Evolutionary conservation across 1,140 invertebrate genomes (phyloP), one percentile per base, ranked within the genome.

Genomic region (Microplitis mediator): DNA sequence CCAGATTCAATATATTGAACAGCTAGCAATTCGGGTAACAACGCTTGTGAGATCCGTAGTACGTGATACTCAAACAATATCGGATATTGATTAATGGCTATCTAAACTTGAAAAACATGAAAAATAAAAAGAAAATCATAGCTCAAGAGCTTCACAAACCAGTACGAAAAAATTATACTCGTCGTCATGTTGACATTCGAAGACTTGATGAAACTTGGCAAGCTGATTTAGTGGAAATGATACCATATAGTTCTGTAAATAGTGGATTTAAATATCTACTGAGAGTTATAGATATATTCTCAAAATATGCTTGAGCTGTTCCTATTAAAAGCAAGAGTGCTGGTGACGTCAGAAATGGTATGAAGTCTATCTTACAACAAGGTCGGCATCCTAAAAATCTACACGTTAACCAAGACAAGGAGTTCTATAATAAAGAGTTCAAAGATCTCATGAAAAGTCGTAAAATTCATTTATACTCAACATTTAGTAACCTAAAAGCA

Each of bases 401-500:
- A 14, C 32, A 69, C 35, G 16, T 56, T 36, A 13, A 69, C 11
- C 4, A 32, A 51, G 52, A 3, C 50, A 66, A 50, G 45, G 64
- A 51, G 11, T 66, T 51, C 2, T 71, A 23, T 2, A 23, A 23
- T 23, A 23, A 23, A 23, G 23, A 23, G 2, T 23, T 23, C 23
- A 23, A 23, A 23, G 23, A 23, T 23, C 23, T 23, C 23, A 23
- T 23, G 23, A 23, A 23, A 23, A 23, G 23, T 23, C 23, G 2
- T 23, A 23, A 23, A 23, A 23, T 23, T 23, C 23, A 23, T 23
- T 23, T 23, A 1, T 23, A 71, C 65, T 64, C 50, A 31, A 71
- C 51, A 14, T 81, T 80, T 62, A 80, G 70, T 69, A 74, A 80
- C 34, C 78, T 79, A 23, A 88, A 88, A 82, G 82, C 84, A 36